These are phyloP conservation scores for Drosophila malerkotliana DNA, from an alignment of 1,140 invertebrate genomes.

Conservation along the genomic window DNA sequence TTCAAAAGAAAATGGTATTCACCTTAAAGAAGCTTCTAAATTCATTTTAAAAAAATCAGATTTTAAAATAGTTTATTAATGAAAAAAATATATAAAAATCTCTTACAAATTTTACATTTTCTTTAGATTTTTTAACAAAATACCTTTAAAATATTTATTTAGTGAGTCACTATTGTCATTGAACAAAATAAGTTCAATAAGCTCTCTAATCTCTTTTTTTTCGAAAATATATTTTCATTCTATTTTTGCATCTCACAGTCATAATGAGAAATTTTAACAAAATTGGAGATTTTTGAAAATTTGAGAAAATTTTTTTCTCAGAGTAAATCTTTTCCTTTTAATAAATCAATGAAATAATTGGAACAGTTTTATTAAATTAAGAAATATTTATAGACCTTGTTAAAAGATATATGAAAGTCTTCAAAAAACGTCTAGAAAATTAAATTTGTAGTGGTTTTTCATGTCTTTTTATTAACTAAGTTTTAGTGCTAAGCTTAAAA, in stretches of 20 bases:
- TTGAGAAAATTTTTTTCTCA: not conserved
- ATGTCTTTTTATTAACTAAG: not conserved
- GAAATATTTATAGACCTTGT: no score
- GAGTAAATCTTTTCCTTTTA: not conserved
- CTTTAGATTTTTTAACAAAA: not conserved
- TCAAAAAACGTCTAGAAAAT: no score
- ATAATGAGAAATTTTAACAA: not conserved
- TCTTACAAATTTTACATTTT: not conserved
- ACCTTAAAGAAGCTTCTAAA: not conserved
- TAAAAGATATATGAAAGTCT: no score
- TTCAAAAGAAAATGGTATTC: conserved; percentile 19
- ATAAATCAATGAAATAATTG: no score
- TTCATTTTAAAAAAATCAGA: not conserved
- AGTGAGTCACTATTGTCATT: not conserved
- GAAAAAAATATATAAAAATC: no score
- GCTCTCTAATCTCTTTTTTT: not conserved
- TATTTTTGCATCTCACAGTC: conserved; percentile 1
- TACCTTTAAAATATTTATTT: no score
- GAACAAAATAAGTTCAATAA: not conserved
- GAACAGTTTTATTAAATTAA: no score
- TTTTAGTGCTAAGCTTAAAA: no score
- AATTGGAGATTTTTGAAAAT: not conserved
- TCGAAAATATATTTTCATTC: conserved; percentile 1
- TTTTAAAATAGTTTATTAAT: no score
- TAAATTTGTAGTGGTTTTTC: not conserved